Percentiles rank a stretch among this genome's conserved stretches.
phyloP scores from a whole-genome alignment of 1,140 invertebrate species.

The Diuraphis noxia region DNA sequence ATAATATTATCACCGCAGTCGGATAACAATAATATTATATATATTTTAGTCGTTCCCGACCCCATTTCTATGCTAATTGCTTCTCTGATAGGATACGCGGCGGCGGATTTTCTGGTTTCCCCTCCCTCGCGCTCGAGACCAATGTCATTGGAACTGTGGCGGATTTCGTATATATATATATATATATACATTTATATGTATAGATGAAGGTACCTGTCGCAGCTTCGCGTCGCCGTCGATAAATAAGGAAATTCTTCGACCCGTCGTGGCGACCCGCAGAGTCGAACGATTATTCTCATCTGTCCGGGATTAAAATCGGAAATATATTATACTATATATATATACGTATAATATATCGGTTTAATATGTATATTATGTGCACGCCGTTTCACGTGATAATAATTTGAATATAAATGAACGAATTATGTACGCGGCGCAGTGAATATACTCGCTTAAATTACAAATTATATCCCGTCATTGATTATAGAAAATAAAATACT shows the following conservation, averaged over 20 bases:
- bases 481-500: not conserved
- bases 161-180: not conserved
- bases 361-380: not conserved
- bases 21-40: no score
- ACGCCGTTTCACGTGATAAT: not conserved
- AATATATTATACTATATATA: not conserved
- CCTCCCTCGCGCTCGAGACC: not conserved
- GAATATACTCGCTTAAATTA: not conserved
- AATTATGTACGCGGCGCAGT: not conserved
- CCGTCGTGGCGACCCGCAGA: not conserved
- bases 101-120: constrained; percentile 7
- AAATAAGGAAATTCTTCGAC: constrained; percentile 1
- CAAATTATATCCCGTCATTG: not conserved
- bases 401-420: constrained; percentile 10
- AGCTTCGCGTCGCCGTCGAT: not conserved
- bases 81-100: not conserved
- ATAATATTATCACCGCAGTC: not conserved
- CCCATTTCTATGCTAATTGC: constrained; percentile 46
- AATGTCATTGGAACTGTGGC: not conserved
- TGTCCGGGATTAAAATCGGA: not conserved
- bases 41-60: not conserved
- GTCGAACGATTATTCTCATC: not conserved
- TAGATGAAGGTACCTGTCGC: not conserved
- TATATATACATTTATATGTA: not conserved
- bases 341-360: not conserved